Conservation (phyloP, 2,888 invertebrate genomes). For the Laspeyria flexula region DNA sequence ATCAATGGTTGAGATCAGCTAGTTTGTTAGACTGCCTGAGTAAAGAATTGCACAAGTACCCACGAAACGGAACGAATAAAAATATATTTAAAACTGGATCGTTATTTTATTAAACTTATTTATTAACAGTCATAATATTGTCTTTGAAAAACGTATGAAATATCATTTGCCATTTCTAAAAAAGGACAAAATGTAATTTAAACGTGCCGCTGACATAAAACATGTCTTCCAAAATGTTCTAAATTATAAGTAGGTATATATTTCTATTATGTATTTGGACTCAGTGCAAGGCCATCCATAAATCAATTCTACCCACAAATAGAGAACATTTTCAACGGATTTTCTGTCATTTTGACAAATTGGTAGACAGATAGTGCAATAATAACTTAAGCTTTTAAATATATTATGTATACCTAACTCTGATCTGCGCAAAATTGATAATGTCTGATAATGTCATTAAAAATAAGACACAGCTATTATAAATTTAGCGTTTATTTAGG, state of each 20-base stretch:
- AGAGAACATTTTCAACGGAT: background rate
- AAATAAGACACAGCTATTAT: conserved; percentile 11
- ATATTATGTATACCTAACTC: background rate
- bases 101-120: too few relatives aligned
- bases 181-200: conserved; percentile 8
- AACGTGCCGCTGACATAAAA: conserved; percentile 16
- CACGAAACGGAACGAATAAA: too few relatives aligned
- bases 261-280: conserved; percentile 19
- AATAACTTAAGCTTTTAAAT: too few relatives aligned
- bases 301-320: conserved; percentile 18
- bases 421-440: conserved; percentile 1
- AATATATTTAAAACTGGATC: too few relatives aligned
- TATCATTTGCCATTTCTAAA: too few relatives aligned
- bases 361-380: background rate
- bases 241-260: too few relatives aligned
- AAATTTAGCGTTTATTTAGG: conserved; percentile 2
- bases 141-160: too few relatives aligned
- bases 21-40: too few relatives aligned
- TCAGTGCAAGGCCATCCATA: conserved; percentile 23
- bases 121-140: too few relatives aligned
- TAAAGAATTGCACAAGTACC: too few relatives aligned
- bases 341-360: conserved; percentile 2
- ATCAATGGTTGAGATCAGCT: too few relatives aligned
- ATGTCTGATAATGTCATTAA: conserved; percentile 1
- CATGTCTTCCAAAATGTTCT: background rate